phyloP scores from a whole-genome alignment of 2,113 vertebrate species.

The Rhinichthys klamathensis region DNA sequence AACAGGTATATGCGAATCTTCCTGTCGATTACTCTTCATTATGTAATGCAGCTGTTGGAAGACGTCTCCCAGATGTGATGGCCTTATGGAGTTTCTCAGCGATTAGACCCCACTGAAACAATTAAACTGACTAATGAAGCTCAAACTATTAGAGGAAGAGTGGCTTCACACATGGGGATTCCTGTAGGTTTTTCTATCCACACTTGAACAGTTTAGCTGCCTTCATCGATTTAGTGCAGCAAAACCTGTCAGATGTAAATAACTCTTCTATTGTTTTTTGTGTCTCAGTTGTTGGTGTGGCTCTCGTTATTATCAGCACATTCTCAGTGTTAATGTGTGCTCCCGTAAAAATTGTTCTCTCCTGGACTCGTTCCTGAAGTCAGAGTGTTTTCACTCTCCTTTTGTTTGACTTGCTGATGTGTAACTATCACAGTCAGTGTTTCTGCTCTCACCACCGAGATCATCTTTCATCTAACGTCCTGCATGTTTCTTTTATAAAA shows the following conservation, averaged over 20 bases:
- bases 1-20: neutral
- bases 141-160: slow-evolving; percentile 55
- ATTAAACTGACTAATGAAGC: slow-evolving; percentile 59
- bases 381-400: neutral
- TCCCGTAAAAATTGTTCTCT: too few species aligned
- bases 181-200: neutral
- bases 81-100: slow-evolving; percentile 39
- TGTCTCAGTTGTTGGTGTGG: neutral
- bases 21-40: slow-evolving; percentile 47
- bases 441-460: slow-evolving; percentile 8
- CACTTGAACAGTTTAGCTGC: neutral
- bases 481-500: slow-evolving; percentile 70
- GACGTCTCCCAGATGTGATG: slow-evolving; percentile 44
- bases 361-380: neutral
- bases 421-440: neutral
- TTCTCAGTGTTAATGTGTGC: neutral
- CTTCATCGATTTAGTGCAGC: too few species aligned
- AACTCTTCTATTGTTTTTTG: neutral
- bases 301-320: neutral
- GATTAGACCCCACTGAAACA: slow-evolving; percentile 57
- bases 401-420: slow-evolving; percentile 29
- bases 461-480: slow-evolving; percentile 65
- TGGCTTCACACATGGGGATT: neutral
- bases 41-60: slow-evolving; percentile 49
- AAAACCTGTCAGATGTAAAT: too few species aligned